Base-by-base conservation (phyloP, 2,888 invertebrate species). In the Elegia similella region DNA sequence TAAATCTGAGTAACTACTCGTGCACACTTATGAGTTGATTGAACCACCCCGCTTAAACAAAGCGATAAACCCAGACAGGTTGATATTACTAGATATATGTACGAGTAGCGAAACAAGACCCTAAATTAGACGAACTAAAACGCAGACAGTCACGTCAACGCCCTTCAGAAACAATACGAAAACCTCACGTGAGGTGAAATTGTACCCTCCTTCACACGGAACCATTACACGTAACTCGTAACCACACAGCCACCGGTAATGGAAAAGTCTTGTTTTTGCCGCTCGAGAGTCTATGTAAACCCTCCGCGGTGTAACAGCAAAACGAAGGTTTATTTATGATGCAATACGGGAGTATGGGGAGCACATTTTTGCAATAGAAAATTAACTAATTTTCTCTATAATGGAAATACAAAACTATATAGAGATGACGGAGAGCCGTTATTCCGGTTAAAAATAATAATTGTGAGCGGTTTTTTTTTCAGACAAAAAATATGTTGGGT, bases 181-280 rank as follows among this genome's bases (percentile, higher is more conserved):
- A 55, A 56, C 68, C 64, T 63, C 59, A 64, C 65, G 64, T 63
- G 55, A 62, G 63, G 68, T 63, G 56, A 58, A 62, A 62, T 60
- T 48, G 48, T 29, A 46, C 61, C 62, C 69, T 68, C 70, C 76
- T 83, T 84, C 82, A 77, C 82, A 82, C 76, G 78, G 69, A 67
- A 69, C 72, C 63, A 67, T 65, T 66, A 61, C 72, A 69, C 72
- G 73, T 75, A 68, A 78, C 74, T 62, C 70, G 56, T 69, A 65
- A 60, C 55, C 61, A 61, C 64, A 63, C 62, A 64, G 65, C 62
- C 66, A 62, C 62, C 64, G 70, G 70, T 86, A 87, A 88, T 88
- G 88, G 86, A 82, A 83, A 83, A 84, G 75, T 78, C 79, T 73
- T 83, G 84, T 88, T 72, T 62, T 66, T 48, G 16, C 44, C 46